phyloP scores from a whole-genome alignment of 2,113 vertebrate genomes.

The Poeciliopsis occidentalis region DNA sequence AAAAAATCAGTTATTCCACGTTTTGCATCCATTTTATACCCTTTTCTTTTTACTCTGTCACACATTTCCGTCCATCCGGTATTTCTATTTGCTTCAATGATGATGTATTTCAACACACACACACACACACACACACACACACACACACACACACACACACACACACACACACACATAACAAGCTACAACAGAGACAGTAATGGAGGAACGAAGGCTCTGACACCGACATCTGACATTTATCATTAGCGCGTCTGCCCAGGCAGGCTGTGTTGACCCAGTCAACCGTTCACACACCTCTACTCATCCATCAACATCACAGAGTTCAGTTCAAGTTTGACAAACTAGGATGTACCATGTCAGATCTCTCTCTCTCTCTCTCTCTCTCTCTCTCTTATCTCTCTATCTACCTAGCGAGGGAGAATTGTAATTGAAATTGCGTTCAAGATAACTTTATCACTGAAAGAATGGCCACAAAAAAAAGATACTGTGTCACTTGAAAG shows the following conservation, averaged over 20 bases:
- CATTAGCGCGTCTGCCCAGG: conserved; percentile 15
- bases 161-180: not conserved
- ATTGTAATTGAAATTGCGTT: not conserved
- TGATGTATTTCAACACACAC: not conserved
- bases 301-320: conserved; percentile 31
- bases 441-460: conserved; percentile 28
- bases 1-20: conserved; percentile 71
- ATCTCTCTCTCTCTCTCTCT: not conserved
- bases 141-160: not conserved
- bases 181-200: conserved; percentile 53
- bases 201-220: conserved; percentile 23
- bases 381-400: conserved; percentile 15
- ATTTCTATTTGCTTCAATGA: conserved; percentile 68
- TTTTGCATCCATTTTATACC: conserved; percentile 78
- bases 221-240: conserved; percentile 7
- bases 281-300: not conserved
- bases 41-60: conserved; percentile 51
- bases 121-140: not conserved
- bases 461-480: conserved; percentile 9
- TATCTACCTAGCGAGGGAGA: conserved; percentile 28
- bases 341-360: conserved; percentile 41
- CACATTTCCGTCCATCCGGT: conserved; percentile 50
- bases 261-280: conserved; percentile 24
- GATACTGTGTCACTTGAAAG: conserved; percentile 11
- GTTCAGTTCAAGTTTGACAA: conserved; percentile 66